phyloP scores from a whole-genome alignment of 2,113 vertebrate genomes.

The Strigops habroptila region DNA sequence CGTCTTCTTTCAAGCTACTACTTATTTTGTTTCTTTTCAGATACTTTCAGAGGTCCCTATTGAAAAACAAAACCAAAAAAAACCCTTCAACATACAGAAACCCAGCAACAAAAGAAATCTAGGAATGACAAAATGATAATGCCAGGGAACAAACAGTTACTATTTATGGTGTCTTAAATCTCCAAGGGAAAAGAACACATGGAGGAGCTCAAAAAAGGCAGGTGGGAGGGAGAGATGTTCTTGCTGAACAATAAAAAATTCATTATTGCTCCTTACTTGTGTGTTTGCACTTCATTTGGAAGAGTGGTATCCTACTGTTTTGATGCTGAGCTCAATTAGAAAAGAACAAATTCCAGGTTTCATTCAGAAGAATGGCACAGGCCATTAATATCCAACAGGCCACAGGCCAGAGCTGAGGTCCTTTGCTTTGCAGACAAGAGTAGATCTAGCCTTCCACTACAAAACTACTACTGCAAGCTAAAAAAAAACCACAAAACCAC shows the following conservation, averaged over 20 bases:
- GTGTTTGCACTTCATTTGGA: neutral
- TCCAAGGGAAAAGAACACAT: neutral
- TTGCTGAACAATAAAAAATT: neutral
- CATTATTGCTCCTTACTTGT: neutral
- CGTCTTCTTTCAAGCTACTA: neutral
- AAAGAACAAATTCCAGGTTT: neutral
- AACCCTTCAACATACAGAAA: neutral
- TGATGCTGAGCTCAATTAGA: constrained; percentile 6
- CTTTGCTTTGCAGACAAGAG: neutral
- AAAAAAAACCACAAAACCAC: neutral
- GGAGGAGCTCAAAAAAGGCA: neutral
- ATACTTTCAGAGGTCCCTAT: neutral
- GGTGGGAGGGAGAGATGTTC: neutral
- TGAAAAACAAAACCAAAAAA: neutral
- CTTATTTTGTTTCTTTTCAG: neutral
- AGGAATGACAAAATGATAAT: neutral
- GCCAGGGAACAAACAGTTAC: neutral
- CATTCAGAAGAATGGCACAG: neutral
- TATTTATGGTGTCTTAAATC: neutral
- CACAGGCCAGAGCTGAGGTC: neutral
- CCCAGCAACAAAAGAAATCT: neutral
- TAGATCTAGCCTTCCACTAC: neutral
- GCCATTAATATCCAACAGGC: neutral
- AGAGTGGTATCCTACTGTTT: neutral
- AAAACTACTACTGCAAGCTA: neutral